Evolutionary conservation across 2,113 vertebrate genomes (phyloP).

Genomic region (Apodemus sylvaticus): DNA sequence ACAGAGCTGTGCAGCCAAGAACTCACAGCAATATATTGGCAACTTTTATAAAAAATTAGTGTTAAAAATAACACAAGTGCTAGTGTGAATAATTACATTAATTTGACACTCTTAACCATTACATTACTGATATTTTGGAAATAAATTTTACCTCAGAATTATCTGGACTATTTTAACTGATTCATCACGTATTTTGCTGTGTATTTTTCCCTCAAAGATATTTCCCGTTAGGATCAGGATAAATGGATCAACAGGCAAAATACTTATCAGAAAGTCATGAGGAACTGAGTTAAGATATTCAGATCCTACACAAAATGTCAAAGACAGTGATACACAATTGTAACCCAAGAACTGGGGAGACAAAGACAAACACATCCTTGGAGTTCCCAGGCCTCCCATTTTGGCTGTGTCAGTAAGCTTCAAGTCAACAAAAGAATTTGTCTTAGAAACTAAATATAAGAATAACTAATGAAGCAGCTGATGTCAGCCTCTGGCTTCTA

Average conservation of each 20-base stretch:
- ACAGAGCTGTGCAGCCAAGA: too few species aligned
- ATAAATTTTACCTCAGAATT: background rate
- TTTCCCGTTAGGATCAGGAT: background rate
- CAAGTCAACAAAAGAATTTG: background rate
- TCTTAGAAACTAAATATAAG: background rate
- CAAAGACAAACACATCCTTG: background rate
- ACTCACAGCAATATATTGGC: background rate
- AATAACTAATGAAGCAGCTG: background rate
- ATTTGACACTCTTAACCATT: background rate
- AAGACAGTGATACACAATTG: background rate
- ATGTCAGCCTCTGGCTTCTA: too few species aligned
- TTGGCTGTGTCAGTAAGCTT: background rate
- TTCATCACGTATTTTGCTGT: background rate
- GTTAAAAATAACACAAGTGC: background rate
- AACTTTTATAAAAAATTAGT: background rate
- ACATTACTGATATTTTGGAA: background rate
- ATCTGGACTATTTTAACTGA: background rate
- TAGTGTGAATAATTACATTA: background rate
- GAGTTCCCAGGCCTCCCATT: too few species aligned
- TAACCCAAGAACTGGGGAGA: too few species aligned
- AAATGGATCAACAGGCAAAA: background rate
- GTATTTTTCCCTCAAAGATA: background rate
- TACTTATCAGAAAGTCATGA: background rate
- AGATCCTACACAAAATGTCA: background rate
- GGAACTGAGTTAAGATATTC: background rate